Conservation (phyloP, 2,888 invertebrate genomes). For the Xanthia togata region DNA sequence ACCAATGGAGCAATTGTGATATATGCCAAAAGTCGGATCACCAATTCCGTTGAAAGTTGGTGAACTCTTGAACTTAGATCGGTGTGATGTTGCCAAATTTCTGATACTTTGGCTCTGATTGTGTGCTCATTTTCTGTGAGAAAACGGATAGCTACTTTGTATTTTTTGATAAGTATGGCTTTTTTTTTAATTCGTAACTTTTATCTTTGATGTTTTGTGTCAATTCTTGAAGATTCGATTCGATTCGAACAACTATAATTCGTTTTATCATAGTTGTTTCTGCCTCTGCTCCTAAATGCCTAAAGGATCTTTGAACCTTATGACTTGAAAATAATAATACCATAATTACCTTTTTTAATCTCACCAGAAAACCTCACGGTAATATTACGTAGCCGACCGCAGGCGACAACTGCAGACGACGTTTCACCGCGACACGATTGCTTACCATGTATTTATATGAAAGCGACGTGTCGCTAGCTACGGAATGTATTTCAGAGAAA, state of each 20-base stretch:
- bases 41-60: slow-evolving; percentile 27
- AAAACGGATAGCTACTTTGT: neutral
- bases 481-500: too few species aligned
- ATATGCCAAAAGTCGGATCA: slow-evolving; percentile 31
- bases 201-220: neutral
- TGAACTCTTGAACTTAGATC: slow-evolving; percentile 24
- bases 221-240: neutral
- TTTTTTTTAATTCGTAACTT: neutral
- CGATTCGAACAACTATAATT: too few species aligned
- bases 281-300: neutral
- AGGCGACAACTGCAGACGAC: too few species aligned
- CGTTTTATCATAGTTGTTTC: neutral
- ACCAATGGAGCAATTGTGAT: slow-evolving; percentile 33
- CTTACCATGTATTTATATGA: too few species aligned
- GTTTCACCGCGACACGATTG: too few species aligned
- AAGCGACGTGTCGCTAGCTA: too few species aligned
- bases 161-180: neutral
- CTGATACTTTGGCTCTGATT: slow-evolving; percentile 14
- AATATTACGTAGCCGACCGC: too few species aligned
- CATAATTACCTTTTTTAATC: neutral
- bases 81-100: neutral
- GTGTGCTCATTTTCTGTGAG: neutral
- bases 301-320: neutral
- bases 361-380: neutral
- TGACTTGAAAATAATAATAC: neutral